These are phyloP conservation scores for Acrossocheilus wenchowensis DNA, from an alignment of 2,797 vertebrate genomes.

Conservation along the genomic window DNA sequence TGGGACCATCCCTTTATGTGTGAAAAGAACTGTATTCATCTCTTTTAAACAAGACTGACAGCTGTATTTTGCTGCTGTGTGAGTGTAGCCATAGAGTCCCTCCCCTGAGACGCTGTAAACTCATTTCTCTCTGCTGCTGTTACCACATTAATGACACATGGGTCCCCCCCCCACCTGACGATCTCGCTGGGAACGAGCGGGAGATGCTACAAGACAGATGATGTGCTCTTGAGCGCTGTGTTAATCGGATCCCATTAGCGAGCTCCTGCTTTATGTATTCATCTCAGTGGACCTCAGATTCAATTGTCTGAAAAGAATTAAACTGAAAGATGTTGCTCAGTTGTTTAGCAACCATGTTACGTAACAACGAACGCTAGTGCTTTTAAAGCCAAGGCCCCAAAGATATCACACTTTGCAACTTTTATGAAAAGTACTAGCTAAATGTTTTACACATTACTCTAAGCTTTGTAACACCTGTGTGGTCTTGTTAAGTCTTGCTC, in stretches of 20 bases:
- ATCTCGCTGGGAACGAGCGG: neutral
- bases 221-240: conserved; percentile 25
- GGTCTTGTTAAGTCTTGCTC: neutral
- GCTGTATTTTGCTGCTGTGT: neutral
- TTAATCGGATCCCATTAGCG: conserved; percentile 47
- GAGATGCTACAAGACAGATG: conserved; percentile 38
- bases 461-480: neutral
- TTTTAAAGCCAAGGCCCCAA: neutral
- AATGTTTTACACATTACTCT: conserved; percentile 14
- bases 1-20: neutral
- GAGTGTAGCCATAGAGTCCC: neutral
- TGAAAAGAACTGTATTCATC: conserved; percentile 9
- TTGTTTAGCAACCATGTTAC: conserved; percentile 33
- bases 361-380: neutral
- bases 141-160: conserved; percentile 28
- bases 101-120: conserved; percentile 9
- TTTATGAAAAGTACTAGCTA: conserved; percentile 2
- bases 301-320: conserved; percentile 40
- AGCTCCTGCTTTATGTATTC: conserved; percentile 41
- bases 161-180: neutral
- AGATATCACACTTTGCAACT: conserved; percentile 11
- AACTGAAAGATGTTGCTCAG: conserved; percentile 44
- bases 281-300: conserved; percentile 40
- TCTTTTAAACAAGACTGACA: neutral
- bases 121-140: conserved; percentile 6